Evolutionary conservation across 2,797 vertebrate genomes (phyloP), one percentile per base, ranked within the genome.

Genomic region (Microcaecilia unicolor): DNA sequence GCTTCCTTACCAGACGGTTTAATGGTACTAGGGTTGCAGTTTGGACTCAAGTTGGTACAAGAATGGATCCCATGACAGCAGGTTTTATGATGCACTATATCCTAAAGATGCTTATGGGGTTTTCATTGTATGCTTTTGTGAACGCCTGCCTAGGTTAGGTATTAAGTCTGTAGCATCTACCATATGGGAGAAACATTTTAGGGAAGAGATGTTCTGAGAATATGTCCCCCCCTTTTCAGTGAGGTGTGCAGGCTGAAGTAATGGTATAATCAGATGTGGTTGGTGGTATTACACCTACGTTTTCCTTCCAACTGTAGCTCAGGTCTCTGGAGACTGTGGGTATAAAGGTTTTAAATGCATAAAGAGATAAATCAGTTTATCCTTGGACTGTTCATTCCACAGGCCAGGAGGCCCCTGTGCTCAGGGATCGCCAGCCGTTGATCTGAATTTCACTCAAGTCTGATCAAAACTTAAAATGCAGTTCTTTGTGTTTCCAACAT

Each of bases 221-320:
- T 8, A 8, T 20, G n/a, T n/a, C n/a, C n/a, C n/a, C 19, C 8
- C 51, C 72, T 67, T 44, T 65, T 64, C 71, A 74, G 67, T 16
- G 32, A 48, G 27, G 15, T 51, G 40, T 30, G 22, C 31, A 68
- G 51, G 49, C 44, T 51, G 53, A 49, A 74, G 51, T 61, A 63
- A 51, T 47, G 37, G 61, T 73, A 44, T 31, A 55, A 67, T 66
- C 70, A 78, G 55, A 72, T 73, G 63, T n/a, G n/a, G n/a, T n/a
- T n/a, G n/a, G n/a, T n/a, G n/a, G n/a, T n/a, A n/a, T n/a, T n/a
- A n/a, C n/a, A n/a, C n/a, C n/a, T n/a, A n/a, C n/a, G n/a, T n/a
- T n/a, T n/a, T n/a, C n/a, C n/a, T n/a, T n/a, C n/a, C n/a, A n/a
- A n/a, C n/a, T n/a, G n/a, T n/a, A n/a, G n/a, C n/a, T n/a, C n/a